These are phyloP conservation scores for Leptopilina clavipes DNA, from an alignment of 1,140 invertebrate species.

Conservation along the genomic window DNA sequence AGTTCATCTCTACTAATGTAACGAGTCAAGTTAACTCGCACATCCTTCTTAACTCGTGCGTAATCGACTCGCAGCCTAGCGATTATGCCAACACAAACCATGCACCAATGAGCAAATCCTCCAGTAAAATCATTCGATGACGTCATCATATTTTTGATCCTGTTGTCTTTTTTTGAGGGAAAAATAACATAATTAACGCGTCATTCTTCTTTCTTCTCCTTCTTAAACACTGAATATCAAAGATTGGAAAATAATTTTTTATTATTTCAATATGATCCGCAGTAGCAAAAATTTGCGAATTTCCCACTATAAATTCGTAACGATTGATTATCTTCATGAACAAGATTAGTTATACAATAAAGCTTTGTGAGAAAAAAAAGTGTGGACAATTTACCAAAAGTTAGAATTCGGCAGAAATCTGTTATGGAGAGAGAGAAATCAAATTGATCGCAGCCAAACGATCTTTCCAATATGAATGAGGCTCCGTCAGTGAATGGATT, in stretches of 20 bases:
- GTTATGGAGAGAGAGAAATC: not conserved
- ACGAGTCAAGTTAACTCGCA: slow-evolving; percentile 72
- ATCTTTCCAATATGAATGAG: not conserved
- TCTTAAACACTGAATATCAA: too few species aligned
- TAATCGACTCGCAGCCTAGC: slow-evolving; percentile 57
- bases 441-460: not conserved
- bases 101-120: slow-evolving; percentile 49
- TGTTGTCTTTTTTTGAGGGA: too few species aligned
- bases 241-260: too few species aligned
- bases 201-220: too few species aligned
- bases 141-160: not conserved
- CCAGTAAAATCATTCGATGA: slow-evolving; percentile 2
- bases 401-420: too few species aligned
- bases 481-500: slow-evolving; percentile 14
- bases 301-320: too few species aligned
- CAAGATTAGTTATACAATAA: too few species aligned
- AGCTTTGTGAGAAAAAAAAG: not conserved
- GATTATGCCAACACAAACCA: slow-evolving; percentile 54
- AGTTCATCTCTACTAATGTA: slow-evolving; percentile 73
- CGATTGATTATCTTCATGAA: too few species aligned
- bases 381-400: not conserved
- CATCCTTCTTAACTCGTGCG: slow-evolving; percentile 72
- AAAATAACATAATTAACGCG: too few species aligned
- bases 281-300: too few species aligned
- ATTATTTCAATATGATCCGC: too few species aligned